Conservation (phyloP, 2,888 invertebrate species). For the Calliphora vomitoria region DNA sequence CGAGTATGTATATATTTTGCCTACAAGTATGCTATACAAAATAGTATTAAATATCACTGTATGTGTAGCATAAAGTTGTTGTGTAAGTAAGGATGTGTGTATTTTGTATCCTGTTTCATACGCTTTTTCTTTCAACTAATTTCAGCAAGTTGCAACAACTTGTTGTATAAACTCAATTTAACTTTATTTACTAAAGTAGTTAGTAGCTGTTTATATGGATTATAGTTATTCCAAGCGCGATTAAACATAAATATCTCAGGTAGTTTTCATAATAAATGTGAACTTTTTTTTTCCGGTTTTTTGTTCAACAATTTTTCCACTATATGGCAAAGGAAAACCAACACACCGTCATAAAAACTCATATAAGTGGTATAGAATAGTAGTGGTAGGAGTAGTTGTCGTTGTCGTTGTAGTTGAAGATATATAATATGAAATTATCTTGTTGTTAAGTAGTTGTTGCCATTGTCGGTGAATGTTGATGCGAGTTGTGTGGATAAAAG, state of each 20-base stretch:
- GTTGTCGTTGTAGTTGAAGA: slow-evolving; percentile 21
- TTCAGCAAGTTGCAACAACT: slow-evolving; percentile 15
- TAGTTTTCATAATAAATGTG: slow-evolving; percentile 60
- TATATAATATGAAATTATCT: slow-evolving; percentile 45
- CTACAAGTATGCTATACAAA: neutral
- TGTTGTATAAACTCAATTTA: slow-evolving; percentile 64
- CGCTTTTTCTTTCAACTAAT: neutral
- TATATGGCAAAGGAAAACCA: neutral
- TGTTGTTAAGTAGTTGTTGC: slow-evolving; percentile 23
- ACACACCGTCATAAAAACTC: neutral
- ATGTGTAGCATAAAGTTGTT: slow-evolving; percentile 34
- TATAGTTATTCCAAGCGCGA: slow-evolving; percentile 61
- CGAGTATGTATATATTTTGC: neutral
- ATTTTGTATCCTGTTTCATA: slow-evolving; percentile 24
- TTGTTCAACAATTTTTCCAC: neutral
- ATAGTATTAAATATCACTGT: neutral
- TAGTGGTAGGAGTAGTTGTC: slow-evolving; percentile 13
- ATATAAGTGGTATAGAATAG: neutral
- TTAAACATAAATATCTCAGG: slow-evolving; percentile 65
- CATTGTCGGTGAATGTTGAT: slow-evolving; percentile 1
- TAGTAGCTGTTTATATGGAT: slow-evolving; percentile 62
- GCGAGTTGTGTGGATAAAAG: too few relatives aligned
- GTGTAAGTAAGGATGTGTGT: slow-evolving; percentile 11
- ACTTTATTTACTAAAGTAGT: slow-evolving; percentile 62
- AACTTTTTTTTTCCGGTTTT: slow-evolving; percentile 2